A percentile compares a stretch with the other conserved stretches of the same genome.
phyloP scores from a whole-genome alignment of 2,888 invertebrate genomes.

The Lucinisca nassula region DNA sequence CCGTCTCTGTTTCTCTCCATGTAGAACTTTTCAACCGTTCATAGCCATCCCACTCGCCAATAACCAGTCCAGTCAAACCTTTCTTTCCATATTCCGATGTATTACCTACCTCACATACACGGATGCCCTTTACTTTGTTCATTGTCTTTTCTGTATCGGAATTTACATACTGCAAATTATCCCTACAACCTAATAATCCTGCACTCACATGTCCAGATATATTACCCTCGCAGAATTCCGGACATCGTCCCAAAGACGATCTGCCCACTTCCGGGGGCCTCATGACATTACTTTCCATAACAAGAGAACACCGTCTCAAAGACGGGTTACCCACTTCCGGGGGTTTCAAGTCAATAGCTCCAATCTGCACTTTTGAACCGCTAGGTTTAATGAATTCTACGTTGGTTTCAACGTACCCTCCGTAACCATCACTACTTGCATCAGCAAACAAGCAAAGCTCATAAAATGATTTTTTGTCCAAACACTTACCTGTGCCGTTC shows the following conservation, averaged over 20 bases:
- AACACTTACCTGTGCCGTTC: background rate
- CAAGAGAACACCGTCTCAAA: background rate
- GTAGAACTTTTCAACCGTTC: constrained; percentile 15
- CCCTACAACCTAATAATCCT: too few relatives aligned
- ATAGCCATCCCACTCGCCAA: constrained; percentile 3
- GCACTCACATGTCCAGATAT: too few relatives aligned
- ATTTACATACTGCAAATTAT: too few relatives aligned
- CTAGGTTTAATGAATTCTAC: too few relatives aligned
- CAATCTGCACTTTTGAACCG: too few relatives aligned
- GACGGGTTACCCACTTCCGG: background rate
- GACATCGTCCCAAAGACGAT: background rate
- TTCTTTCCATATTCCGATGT: too few relatives aligned
- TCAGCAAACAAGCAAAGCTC: constrained; percentile 1
- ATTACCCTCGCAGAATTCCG: background rate
- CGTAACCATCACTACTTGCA: constrained; percentile 27
- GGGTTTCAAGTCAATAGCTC: too few relatives aligned
- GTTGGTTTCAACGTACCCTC: constrained; percentile 26
- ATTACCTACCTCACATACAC: too few relatives aligned
- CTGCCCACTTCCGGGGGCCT: constrained; percentile 17
- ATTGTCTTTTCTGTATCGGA: too few relatives aligned
- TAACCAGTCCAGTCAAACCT: too few relatives aligned
- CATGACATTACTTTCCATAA: too few relatives aligned
- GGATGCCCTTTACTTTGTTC: too few relatives aligned
- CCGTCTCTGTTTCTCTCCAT: background rate
- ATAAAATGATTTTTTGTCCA: background rate